Conservation (phyloP, 2,888 invertebrate species). For the Caprella mutica region DNA sequence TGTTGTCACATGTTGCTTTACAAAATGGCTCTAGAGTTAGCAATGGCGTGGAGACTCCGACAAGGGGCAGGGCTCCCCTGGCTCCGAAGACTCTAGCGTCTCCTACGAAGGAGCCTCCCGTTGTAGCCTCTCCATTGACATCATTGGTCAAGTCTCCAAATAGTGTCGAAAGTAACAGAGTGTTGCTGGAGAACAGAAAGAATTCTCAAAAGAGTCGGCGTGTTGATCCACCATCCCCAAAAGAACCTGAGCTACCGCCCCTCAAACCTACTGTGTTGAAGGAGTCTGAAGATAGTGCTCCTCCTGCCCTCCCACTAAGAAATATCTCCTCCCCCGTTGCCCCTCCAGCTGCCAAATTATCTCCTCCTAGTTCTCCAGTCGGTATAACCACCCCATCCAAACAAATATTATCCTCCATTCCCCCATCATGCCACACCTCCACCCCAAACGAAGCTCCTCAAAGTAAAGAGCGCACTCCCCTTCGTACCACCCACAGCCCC, state of each 20-base stretch:
- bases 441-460: too few species aligned
- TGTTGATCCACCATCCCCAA: slow-evolving; percentile 9
- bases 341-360: too few species aligned
- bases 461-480: too few species aligned
- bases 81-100: background rate
- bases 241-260: background rate
- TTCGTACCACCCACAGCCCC: too few species aligned
- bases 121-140: background rate
- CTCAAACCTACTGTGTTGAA: background rate
- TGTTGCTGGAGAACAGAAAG: slow-evolving; percentile 30
- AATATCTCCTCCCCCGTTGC: too few species aligned
- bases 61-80: background rate
- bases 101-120: background rate
- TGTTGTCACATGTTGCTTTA: slow-evolving; percentile 8
- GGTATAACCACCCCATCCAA: too few species aligned
- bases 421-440: too few species aligned
- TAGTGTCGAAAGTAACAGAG: slow-evolving; percentile 22
- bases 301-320: slow-evolving; percentile 1
- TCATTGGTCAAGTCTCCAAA: background rate
- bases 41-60: background rate
- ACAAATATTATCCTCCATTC: too few species aligned
- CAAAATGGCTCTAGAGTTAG: slow-evolving; percentile 5
- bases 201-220: slow-evolving; percentile 28
- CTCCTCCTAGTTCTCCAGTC: too few species aligned
- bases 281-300: slow-evolving; percentile 2